Evolutionary conservation across 2,888 invertebrate genomes (phyloP), one percentile per base, ranked within the genome.

Genomic region (Andrena praecox): DNA sequence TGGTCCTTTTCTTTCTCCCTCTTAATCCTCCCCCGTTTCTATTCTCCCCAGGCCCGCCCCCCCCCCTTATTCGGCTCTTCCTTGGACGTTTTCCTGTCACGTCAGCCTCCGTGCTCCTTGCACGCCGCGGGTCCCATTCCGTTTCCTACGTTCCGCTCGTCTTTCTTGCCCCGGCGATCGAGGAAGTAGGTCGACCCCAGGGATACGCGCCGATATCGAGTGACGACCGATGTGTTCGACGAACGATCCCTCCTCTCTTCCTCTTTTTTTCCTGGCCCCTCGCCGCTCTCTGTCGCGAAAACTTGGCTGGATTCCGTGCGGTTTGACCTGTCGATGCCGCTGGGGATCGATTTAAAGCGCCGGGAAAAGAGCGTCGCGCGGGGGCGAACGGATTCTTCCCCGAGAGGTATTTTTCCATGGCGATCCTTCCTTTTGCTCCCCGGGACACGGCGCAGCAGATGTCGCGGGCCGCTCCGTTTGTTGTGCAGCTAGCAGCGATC

Each of bases 201-300:
- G 62, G 56, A 50, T 50, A 75, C 74, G 29, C 60, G 54, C 70
- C 42, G 66, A 79, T 87, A 89, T 89, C 89, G 82, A 80, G 87
- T 90, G 87, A 84, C 72, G 77, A 84, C 72, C 42, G 42, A 42
- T 42, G 77, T 42, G 70, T 84, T 74, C 69, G 71, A 69, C 56
- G 67, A 73, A 80, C 70, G 60, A 80, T 75, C 75, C 50, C 68
- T 62, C 20, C 16, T 54, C 10, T 52, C 7, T 2, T n/a, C 60
- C 60, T 20, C 12, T 56, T 54, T 60, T 50, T 33, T 48, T 12
- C 66, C n/a, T 27, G 33, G 24, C 33, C 12, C 24, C 52, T 20
- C 10, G 52, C 20, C 66, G 62, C 24, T 31, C n/a, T 20, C 31
- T 27, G 50, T 56, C 10, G 60, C 10, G 24, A 16, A 29, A 10